These are phyloP conservation scores for Brevipalpus yothersi DNA, from an alignment of 1,140 invertebrate species.

Conservation along the genomic window DNA sequence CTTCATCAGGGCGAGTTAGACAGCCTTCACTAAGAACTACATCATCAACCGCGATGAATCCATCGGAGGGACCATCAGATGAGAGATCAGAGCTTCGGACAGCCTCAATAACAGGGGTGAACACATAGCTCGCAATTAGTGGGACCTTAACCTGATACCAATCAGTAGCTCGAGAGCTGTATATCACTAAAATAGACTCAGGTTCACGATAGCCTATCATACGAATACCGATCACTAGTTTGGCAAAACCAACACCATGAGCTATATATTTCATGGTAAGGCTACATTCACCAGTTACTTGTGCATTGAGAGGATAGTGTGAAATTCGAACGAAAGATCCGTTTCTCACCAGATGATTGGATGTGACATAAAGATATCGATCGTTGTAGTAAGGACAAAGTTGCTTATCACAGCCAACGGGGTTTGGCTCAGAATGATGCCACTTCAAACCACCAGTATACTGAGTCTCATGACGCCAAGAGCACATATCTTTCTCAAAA, in stretches of 20 bases:
- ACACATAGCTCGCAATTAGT: background rate
- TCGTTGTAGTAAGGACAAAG: background rate
- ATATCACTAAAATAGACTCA: background rate
- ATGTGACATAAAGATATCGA: background rate
- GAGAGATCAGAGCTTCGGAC: background rate
- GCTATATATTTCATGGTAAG: background rate
- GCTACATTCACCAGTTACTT: background rate
- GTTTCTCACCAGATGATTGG: background rate
- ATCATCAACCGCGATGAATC: background rate
- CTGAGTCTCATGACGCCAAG: background rate
- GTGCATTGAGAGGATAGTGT: background rate
- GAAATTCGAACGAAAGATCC: background rate
- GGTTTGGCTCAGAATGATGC: background rate
- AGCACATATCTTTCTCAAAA: background rate
- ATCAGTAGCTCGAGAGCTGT: background rate
- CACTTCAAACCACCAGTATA: background rate
- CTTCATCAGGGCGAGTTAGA: background rate
- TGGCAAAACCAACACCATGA: background rate
- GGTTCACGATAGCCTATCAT: background rate
- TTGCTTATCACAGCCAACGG: background rate
- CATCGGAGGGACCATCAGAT: background rate
- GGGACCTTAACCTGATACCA: background rate
- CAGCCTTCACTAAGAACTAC: background rate
- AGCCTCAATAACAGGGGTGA: background rate
- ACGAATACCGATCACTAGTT: background rate